Evolutionary conservation across 2,113 vertebrate genomes (phyloP).

Genomic region (Rhea pennata): DNA sequence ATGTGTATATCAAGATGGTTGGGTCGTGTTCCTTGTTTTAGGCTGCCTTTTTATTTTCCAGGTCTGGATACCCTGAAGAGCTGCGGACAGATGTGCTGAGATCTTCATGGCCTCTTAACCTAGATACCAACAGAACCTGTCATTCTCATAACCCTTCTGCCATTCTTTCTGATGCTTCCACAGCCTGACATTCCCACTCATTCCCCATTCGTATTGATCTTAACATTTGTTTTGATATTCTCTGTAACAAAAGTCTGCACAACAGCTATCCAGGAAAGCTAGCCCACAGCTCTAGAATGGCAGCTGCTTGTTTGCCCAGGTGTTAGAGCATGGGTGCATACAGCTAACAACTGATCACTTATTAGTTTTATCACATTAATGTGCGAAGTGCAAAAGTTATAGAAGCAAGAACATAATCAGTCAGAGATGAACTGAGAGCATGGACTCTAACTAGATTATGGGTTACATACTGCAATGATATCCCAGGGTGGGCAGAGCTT

Average conservation of each 20-base stretch:
- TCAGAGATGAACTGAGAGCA: background rate
- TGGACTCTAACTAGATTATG: background rate
- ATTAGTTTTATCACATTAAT: background rate
- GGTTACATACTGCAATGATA: background rate
- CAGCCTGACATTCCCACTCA: background rate
- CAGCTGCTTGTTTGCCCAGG: background rate
- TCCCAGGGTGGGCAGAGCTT: background rate
- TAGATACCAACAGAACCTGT: background rate
- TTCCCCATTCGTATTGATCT: background rate
- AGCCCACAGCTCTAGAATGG: background rate
- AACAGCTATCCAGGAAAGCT: background rate
- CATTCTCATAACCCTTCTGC: background rate
- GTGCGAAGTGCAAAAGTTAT: background rate
- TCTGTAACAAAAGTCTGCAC: background rate
- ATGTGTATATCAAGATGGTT: background rate
- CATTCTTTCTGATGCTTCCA: background rate
- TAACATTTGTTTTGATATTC: background rate
- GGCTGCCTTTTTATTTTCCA: background rate
- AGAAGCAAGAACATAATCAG: background rate
- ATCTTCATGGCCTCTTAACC: background rate
- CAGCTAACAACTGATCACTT: accelerated
- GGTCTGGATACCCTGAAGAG: background rate
- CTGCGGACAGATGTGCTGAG: background rate
- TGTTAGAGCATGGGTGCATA: background rate
- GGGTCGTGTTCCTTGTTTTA: background rate